Evolutionary conservation across 2,888 invertebrate species (phyloP), one percentile per base, ranked within the genome.

Genomic region (Eubasilissa splendida): DNA sequence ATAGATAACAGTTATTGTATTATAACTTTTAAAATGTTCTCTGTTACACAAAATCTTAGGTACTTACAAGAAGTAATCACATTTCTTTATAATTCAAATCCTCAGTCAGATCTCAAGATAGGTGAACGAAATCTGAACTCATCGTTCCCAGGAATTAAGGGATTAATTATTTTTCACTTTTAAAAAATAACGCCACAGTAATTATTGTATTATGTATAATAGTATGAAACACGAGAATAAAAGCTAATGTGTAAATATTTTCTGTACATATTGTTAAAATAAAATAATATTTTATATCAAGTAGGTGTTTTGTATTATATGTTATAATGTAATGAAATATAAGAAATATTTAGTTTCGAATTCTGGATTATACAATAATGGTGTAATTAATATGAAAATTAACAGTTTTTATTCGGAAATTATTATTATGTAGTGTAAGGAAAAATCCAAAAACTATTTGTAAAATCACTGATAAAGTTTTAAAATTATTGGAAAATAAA

Each of bases 361-460:
- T 42, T 14, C 52, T 68, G 68, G 42, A 52, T 52, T n/a, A n/a
- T 42, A 42, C 50, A 68, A 50, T 31, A 68, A 68, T 33, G 63
- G 31, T 12, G 11, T 12, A 42, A n/a, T 2, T n/a, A 58, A n/a
- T 58, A 9, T n/a, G 58, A 9, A 58, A 58, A n/a, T 68, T 50
- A 14, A 68, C 52, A 11, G 68, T 68, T 68, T 68, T 68, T 68
- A 52, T 68, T 66, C 31, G 50, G n/a, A 65, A 65, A 68, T 58
- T 58, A n/a, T n/a, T 14, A 52, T 63, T 12, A 68, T 4, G 14
- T 68, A 68, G 14, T 14, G 12, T 68, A 42, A n/a, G n/a, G 14
- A 68, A 9, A 42, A n/a, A 52, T 68, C 50, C 14, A 50, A 68
- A 52, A 52, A 33, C 11, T 63, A 63, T 33, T 42, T 63, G 63